phyloP scores from a whole-genome alignment of 2,888 invertebrate genomes.

The Mythimna lalbum region DNA sequence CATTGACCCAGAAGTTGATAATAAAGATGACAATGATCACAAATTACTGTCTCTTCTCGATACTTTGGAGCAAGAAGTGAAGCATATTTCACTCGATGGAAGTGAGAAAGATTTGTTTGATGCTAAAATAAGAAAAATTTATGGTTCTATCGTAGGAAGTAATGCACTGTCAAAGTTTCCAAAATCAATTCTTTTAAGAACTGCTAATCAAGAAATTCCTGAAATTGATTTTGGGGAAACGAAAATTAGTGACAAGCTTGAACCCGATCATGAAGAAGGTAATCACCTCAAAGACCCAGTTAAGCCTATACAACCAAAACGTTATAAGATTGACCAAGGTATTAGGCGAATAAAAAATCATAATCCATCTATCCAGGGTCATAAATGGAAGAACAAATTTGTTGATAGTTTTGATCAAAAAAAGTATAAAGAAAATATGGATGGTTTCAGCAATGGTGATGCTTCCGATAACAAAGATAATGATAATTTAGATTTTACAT shows the following conservation, averaged over 20 bases:
- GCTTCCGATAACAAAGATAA: conserved; percentile 10
- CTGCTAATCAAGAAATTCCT: conserved; percentile 14
- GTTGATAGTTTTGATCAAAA: conserved; percentile 26
- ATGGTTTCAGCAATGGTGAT: conserved; percentile 38
- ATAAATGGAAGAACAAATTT: conserved; percentile 41
- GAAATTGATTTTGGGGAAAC: conserved; percentile 51
- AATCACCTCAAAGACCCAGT: neutral
- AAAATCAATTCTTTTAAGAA: conserved; percentile 31
- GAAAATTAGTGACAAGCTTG: conserved; percentile 31
- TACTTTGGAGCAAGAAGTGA: conserved; percentile 79
- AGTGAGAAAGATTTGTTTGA: conserved; percentile 78
- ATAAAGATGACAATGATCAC: conserved; percentile 70
- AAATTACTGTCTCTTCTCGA: conserved; percentile 77
- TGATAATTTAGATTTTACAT: neutral
- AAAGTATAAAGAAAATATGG: conserved; percentile 37
- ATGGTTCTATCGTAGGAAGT: conserved; percentile 72
- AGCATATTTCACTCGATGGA: conserved; percentile 73
- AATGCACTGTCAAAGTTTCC: conserved; percentile 37
- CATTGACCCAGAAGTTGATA: conserved; percentile 40
- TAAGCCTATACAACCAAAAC: conserved; percentile 18
- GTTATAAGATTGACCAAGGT: conserved; percentile 14
- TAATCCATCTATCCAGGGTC: conserved; percentile 23
- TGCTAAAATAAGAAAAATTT: conserved; percentile 81
- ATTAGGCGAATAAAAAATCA: conserved; percentile 6
- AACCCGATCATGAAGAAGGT: conserved; percentile 18